A percentile compares a stretch with the other conserved stretches of the same genome.
phyloP scores from a whole-genome alignment of 2,888 invertebrate genomes.

The Spodoptera picta region DNA sequence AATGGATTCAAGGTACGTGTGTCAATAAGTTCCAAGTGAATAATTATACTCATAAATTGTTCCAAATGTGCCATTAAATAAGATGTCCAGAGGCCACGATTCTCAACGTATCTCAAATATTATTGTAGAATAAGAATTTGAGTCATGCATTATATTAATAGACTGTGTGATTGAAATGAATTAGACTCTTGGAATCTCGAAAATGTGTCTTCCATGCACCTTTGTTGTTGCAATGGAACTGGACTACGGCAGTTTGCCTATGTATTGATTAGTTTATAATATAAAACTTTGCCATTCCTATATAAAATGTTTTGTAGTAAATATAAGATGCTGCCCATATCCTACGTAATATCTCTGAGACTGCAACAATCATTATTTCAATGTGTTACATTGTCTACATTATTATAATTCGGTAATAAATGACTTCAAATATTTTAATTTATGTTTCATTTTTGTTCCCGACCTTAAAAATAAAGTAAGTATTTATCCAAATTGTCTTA shows the following conservation, averaged over 20 bases:
- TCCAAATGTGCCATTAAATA: slow-evolving; percentile 60
- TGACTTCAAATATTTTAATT: slow-evolving; percentile 51
- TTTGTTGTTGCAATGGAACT: slow-evolving; percentile 37
- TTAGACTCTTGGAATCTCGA: slow-evolving; percentile 54
- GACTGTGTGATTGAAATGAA: slow-evolving; percentile 38
- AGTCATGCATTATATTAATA: slow-evolving; percentile 54
- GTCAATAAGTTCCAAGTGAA: slow-evolving; percentile 49
- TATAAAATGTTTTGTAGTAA: slow-evolving; percentile 50
- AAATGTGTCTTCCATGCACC: slow-evolving; percentile 58
- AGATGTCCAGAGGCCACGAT: slow-evolving; percentile 45
- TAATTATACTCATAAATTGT: slow-evolving; percentile 60
- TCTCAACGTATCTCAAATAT: slow-evolving; percentile 57
- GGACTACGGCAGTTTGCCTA: slow-evolving; percentile 51
- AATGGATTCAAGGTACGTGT: slow-evolving; percentile 51
- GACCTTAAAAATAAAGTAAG: neutral
- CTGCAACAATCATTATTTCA: slow-evolving; percentile 47
- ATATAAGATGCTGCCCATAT: slow-evolving; percentile 46
- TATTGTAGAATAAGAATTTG: slow-evolving; percentile 54
- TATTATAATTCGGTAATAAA: slow-evolving; percentile 57
- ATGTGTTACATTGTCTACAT: slow-evolving; percentile 53
- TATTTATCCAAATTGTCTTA: too few relatives aligned
- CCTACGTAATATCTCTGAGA: slow-evolving; percentile 53
- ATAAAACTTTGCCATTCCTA: slow-evolving; percentile 56
- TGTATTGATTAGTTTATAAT: slow-evolving; percentile 52
- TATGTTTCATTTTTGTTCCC: slow-evolving; percentile 41